Evolutionary conservation across 1,140 invertebrate species (phyloP), one percentile per base, ranked within the genome.

Genomic region (Paracyclopina nana): DNA sequence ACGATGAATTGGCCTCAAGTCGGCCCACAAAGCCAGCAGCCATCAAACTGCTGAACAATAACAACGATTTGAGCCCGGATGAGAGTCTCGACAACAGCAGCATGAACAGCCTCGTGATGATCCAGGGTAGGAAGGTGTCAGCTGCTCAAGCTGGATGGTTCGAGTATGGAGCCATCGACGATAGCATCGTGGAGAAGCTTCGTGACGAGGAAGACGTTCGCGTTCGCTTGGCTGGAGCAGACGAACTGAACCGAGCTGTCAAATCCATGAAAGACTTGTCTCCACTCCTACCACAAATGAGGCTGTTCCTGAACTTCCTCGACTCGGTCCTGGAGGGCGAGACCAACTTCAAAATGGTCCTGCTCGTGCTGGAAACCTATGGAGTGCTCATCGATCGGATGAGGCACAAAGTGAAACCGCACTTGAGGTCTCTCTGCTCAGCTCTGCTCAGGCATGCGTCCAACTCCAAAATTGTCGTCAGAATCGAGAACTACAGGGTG

Each of bases 221-320:
- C 31, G 66, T 68, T 18, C 65, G 73, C 29, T 63, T 72, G 12
- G 66, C 72, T 51, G 74, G 71, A 11, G 60, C 74, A 9, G 66
- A 71, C 14, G 62, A 70, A 50, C 64, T 77, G 28, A 68, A 72
- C 43, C 60, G 64, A 4, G 65, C 67, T 22, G 54, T 75, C n/a
- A 64, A 66, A 46, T 62, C 65, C 31, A 64, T 71, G 1, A 63
- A 65, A 18, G 70, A 67, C 11, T 54, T 73, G 45, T 60, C 65
- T 25, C 55, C 63, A 45, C 63, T 79, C 20, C 67, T 72, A 55
- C 70, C 75, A 1, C 66, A 75, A 60, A 65, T 78, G 55, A 68
- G 72, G 50, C 69, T 73, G 45, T 70, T 80, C 49, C 64, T 80
- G 34, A 67, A 70, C 50, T 54, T 79, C 53, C 64, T 74, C 5